A percentile compares a stretch with the other conserved stretches of the same genome.
These are phyloP conservation scores for Sarcophilus harrisii DNA, from an alignment of 2,797 vertebrate species.

Conservation along the genomic window DNA sequence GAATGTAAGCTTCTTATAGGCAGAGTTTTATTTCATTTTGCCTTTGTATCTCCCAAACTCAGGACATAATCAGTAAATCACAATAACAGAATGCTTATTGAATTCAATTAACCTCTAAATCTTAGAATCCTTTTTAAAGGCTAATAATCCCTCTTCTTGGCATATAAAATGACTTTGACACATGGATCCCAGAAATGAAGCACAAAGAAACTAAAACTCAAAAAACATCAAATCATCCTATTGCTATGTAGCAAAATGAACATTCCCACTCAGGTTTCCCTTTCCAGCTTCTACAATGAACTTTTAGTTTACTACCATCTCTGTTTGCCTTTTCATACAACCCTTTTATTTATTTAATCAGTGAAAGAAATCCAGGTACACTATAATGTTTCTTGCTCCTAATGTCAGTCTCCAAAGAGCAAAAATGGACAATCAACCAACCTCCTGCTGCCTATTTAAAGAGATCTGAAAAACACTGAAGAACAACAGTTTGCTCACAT, in stretches of 20 bases:
- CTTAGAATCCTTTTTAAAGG: background rate
- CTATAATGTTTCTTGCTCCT: background rate
- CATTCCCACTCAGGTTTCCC: background rate
- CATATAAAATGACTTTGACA: background rate
- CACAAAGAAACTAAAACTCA: background rate
- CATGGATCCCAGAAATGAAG: background rate
- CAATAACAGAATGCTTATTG: background rate
- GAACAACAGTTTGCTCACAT: background rate
- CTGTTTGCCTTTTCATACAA: slow-evolving; percentile 8
- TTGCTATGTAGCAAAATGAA: background rate
- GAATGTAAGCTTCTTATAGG: background rate
- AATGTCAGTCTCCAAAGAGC: background rate
- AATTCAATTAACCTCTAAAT: background rate
- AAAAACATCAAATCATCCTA: background rate
- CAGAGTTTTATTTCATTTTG: background rate
- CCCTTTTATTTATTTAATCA: background rate
- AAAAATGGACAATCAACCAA: background rate
- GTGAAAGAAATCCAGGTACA: background rate
- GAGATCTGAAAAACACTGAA: slow-evolving; percentile 4
- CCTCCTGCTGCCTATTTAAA: slow-evolving; percentile 2
- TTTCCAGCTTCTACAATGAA: background rate
- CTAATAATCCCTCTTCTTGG: background rate
- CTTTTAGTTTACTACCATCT: slow-evolving; percentile 2
- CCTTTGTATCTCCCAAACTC: background rate
- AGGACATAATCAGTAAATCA: background rate